Evolutionary conservation across 2,797 vertebrate species (phyloP).

Genomic region (Hydrophis major): DNA sequence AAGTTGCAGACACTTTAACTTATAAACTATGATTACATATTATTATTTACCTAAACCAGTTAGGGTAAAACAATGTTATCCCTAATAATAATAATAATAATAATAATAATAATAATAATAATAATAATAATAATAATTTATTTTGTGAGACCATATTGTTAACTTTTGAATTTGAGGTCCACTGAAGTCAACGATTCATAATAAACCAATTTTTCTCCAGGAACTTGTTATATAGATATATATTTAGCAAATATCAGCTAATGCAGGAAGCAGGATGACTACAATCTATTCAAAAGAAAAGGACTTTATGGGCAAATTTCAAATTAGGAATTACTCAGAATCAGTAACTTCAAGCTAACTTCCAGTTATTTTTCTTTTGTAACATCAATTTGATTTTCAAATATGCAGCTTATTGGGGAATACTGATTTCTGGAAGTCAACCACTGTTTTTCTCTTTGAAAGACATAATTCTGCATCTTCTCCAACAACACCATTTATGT

Average conservation of each 20-base stretch:
- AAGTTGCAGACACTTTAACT: too few relatives aligned
- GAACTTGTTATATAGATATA: background rate
- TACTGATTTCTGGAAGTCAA: slow-evolving; percentile 48
- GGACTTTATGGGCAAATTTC: background rate
- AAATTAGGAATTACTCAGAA: background rate
- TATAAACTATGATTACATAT: background rate
- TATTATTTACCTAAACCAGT: too few relatives aligned
- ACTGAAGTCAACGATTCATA: background rate
- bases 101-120: too few relatives aligned
- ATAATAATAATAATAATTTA: too few relatives aligned
- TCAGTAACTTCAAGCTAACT: background rate
- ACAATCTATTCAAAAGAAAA: background rate
- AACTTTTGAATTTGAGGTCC: background rate
- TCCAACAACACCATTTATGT: slow-evolving; percentile 47
- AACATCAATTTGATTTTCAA: slow-evolving; percentile 41
- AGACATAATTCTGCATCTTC: slow-evolving; percentile 17
- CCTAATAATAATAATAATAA: too few relatives aligned
- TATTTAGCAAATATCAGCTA: background rate
- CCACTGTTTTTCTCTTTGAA: slow-evolving; percentile 40
- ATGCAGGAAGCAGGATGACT: background rate
- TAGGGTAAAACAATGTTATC: too few relatives aligned
- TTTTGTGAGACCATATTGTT: background rate
- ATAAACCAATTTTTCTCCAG: background rate
- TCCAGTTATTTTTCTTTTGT: slow-evolving; percentile 30
- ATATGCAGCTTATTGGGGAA: slow-evolving; percentile 49